Evolutionary conservation across 2,888 invertebrate species (phyloP), one percentile per base, ranked within the genome.

Genomic region (Zaprionus lineosus): DNA sequence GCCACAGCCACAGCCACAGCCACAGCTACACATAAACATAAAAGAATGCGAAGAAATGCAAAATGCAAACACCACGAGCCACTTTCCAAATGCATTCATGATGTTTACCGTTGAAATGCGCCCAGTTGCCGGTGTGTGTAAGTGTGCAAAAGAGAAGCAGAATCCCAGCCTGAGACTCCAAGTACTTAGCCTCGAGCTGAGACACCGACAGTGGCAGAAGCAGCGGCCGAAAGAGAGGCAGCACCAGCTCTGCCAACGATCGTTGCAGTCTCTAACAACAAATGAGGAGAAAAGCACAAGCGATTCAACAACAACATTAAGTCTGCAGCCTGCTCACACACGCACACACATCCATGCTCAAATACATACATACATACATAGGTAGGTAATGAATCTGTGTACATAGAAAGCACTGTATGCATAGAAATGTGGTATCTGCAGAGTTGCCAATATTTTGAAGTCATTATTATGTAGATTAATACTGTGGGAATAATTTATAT

Each of bases 51-150:
- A 81, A 81, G 84, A 85, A 85, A 81, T 77, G 82, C 84, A 76
- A 76, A 84, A 86, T 79, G 72, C 75, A 84, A 85, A 75, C 77
- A 86, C 74, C 86, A 75, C 81, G 76, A 85, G 78, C 87, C 86
- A 87, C 87, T 87, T 87, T 87, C 86, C 87, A 87, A 88, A 86
- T 77, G 82, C 85, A 76, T 84, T 81, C 86, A 84, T 82, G 78
- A 78, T 84, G 85, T 78, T 78, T 78, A 78, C 78, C 78, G 78
- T 84, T 78, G 81, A 86, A 86, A 84, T 86, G 81, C 78, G 77
- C 79, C 81, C 74, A 81, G 84, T 71, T 81, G 58, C 57, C 68
- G 46, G 55, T 63, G 48, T 11, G 8, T 37, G 43, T 46, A 12
- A 47, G 53, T 51, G 59, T 28, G 70, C 51, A 36, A 75, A 58